Evolutionary conservation across 2,888 invertebrate species (phyloP), one percentile per base, ranked within the genome.

Genomic region (Iphiclides podalirius): DNA sequence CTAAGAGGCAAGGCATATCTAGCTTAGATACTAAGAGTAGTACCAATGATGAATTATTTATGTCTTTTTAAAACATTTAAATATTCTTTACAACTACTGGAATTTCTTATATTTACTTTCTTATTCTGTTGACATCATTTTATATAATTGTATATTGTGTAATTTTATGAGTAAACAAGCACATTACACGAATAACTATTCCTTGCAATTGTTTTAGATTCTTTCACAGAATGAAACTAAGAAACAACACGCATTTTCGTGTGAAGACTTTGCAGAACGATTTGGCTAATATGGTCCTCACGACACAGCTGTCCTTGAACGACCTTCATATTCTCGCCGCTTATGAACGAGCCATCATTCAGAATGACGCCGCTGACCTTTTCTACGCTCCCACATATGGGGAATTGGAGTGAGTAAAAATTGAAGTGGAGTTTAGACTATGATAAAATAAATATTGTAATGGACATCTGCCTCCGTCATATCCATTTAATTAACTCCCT

Each of bases 141-240:
- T n/a, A n/a, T n/a, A n/a, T n/a, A n/a, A n/a, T n/a, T n/a, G n/a
- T n/a, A n/a, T n/a, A n/a, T n/a, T n/a, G n/a, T n/a, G n/a, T n/a
- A n/a, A n/a, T n/a, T n/a, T n/a, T n/a, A n/a, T n/a, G n/a, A n/a
- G n/a, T n/a, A n/a, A n/a, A n/a, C n/a, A n/a, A n/a, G n/a, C n/a
- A n/a, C n/a, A n/a, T n/a, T n/a, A n/a, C n/a, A n/a, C n/a, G n/a
- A n/a, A n/a, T n/a, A n/a, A n/a, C 20, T 20, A 20, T 20, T 20
- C 20, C 6, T 20, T 33, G 17, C 20, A 20, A 34, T 15, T 15
- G 31, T 35, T 26, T 7, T 55, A 85, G 86, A 15, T 83, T 84
- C 57, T 83, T 86, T 62, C 77, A 82, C 46, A 82, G 86, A 13
- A 66, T 85, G 71, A 84, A 82, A 49, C 73, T 86, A 0, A 79